Percentiles rank a stretch among this genome's conserved stretches.
These are phyloP conservation scores for Emydoidea blandingii DNA, from an alignment of 2,797 vertebrate species.

Conservation along the genomic window DNA sequence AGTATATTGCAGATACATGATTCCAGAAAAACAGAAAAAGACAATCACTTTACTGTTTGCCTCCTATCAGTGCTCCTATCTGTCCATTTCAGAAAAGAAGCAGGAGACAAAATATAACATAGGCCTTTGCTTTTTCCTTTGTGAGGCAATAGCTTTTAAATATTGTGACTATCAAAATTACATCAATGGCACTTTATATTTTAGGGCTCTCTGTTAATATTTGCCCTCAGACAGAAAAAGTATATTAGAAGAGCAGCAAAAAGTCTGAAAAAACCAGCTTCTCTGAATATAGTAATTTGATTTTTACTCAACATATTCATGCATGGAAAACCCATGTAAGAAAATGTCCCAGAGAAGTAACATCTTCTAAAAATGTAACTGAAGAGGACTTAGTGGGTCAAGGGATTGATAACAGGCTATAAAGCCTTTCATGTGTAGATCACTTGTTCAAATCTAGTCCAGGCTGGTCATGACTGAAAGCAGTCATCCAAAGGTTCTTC, in stretches of 20 bases:
- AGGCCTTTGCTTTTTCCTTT: accelerated
- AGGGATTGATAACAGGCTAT: background rate
- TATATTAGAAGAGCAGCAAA: background rate
- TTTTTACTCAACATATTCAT: background rate
- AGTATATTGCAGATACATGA: background rate
- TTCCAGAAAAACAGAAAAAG: background rate
- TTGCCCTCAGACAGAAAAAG: slow-evolving; percentile 7
- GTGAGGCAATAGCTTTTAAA: background rate
- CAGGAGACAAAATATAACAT: background rate
- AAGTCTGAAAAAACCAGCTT: background rate
- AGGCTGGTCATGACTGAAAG: background rate
- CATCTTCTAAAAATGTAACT: background rate
- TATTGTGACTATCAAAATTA: background rate
- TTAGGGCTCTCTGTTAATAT: background rate
- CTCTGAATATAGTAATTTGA: background rate
- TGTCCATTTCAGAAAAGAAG: background rate
- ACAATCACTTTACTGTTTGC: background rate
- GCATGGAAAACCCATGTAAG: background rate
- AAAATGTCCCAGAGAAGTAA: background rate
- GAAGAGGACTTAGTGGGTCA: background rate
- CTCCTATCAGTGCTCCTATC: background rate
- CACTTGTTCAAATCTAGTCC: background rate
- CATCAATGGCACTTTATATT: background rate
- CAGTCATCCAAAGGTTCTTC: background rate
- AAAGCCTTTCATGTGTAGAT: background rate